Conservation (phyloP, 1,140 invertebrate genomes). For the Heliconius himera region DNA sequence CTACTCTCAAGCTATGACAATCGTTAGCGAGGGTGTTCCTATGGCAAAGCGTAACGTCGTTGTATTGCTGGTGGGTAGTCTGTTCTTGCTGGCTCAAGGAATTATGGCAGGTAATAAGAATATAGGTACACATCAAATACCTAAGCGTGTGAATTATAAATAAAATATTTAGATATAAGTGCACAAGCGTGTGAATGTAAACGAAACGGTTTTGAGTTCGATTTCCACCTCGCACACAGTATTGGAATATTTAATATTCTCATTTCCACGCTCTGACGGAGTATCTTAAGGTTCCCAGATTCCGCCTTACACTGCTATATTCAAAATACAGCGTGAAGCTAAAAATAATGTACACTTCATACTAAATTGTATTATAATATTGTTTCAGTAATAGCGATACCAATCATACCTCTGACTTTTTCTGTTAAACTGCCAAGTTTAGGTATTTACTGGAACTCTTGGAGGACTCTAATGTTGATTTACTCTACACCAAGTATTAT, state of each 20-base stretch:
- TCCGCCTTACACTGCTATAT: background rate
- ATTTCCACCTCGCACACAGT: background rate
- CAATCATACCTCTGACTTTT: conserved; percentile 59
- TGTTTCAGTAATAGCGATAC: conserved; percentile 52
- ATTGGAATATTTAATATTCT: background rate
- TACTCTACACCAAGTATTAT: conserved; percentile 55
- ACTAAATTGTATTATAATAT: background rate
- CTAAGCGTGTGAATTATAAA: no score
- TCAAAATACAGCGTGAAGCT: background rate
- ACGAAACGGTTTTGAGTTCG: background rate
- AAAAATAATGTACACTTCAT: background rate
- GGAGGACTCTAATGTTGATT: conserved; percentile 56
- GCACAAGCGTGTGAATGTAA: background rate
- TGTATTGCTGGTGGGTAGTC: conserved; percentile 6
- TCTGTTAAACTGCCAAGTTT: conserved; percentile 53
- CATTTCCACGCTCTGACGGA: background rate
- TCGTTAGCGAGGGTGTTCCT: conserved; percentile 63
- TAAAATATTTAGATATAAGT: no score
- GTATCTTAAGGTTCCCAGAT: background rate
- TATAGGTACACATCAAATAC: no score
- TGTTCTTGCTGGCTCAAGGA: conserved; percentile 20
- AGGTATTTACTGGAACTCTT: conserved; percentile 67
- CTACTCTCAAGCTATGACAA: conserved; percentile 56
- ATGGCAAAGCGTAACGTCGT: conserved; percentile 51
- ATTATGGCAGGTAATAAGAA: conserved; percentile 21